These are phyloP conservation scores for Cosmia pyralina DNA, from an alignment of 2,888 invertebrate species.

Conservation along the genomic window DNA sequence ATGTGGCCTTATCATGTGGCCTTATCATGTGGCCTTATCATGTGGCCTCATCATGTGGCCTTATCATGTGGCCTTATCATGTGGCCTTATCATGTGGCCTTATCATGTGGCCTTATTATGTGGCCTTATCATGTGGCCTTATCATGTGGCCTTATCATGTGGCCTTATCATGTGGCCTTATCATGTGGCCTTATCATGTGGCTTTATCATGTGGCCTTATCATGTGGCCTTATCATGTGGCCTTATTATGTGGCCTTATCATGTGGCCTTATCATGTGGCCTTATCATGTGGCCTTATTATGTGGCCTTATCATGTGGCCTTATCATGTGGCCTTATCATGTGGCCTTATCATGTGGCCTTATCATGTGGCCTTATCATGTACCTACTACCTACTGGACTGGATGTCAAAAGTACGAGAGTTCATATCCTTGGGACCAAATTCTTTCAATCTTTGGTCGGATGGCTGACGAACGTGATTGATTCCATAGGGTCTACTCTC, in stretches of 20 bases:
- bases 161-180: background rate
- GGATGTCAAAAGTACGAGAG: background rate
- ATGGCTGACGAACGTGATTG: background rate
- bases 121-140: too few relatives aligned
- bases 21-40: background rate
- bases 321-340: too few relatives aligned
- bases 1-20: background rate
- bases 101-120: too few relatives aligned
- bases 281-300: too few relatives aligned
- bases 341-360: background rate
- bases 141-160: too few relatives aligned
- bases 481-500: background rate
- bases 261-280: too few relatives aligned
- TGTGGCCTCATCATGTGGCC: too few relatives aligned
- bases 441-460: too few relatives aligned
- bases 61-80: background rate
- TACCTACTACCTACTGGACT: background rate
- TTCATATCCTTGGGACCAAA: background rate
- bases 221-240: background rate
- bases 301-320: too few relatives aligned
- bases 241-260: background rate
- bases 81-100: too few relatives aligned
- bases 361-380: background rate
- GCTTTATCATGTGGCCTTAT: too few relatives aligned
- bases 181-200: background rate